Evolutionary conservation across 2,888 invertebrate genomes (phyloP).

Genomic region (Laothoe populi): DNA sequence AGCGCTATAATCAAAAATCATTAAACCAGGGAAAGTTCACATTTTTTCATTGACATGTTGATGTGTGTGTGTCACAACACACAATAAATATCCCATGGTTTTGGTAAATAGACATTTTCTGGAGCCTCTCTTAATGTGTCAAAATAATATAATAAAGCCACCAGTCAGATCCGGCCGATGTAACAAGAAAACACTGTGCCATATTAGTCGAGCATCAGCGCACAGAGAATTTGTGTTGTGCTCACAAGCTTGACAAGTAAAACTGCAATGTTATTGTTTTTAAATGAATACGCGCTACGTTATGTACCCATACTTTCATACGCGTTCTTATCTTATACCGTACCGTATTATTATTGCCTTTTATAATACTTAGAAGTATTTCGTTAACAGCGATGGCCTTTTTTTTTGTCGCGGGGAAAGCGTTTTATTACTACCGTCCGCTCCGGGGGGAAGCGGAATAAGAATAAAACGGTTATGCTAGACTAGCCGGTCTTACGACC

Average conservation of each 20-base stretch:
- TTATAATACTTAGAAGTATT: not conserved
- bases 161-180: not conserved
- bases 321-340: not conserved
- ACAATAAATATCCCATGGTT: no score
- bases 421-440: no score
- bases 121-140: not conserved
- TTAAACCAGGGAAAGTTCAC: no score
- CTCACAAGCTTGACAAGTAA: conserved; percentile 22
- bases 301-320: conserved; percentile 14
- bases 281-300: conserved; percentile 1
- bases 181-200: conserved; percentile 21
- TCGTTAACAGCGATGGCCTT: not conserved
- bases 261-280: conserved; percentile 16
- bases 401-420: not conserved
- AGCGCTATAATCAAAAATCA: no score
- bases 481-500: no score
- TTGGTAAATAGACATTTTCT: no score
- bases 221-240: conserved; percentile 23
- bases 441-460: no score
- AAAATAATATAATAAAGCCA: not conserved
- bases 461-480: no score
- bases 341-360: not conserved
- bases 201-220: conserved; percentile 22
- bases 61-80: no score
- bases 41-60: not conserved